A percentile compares a stretch with the other conserved stretches of the same genome.
Conservation (phyloP, 2,888 invertebrate genomes). For the Troglohyphantes excavatus region DNA sequence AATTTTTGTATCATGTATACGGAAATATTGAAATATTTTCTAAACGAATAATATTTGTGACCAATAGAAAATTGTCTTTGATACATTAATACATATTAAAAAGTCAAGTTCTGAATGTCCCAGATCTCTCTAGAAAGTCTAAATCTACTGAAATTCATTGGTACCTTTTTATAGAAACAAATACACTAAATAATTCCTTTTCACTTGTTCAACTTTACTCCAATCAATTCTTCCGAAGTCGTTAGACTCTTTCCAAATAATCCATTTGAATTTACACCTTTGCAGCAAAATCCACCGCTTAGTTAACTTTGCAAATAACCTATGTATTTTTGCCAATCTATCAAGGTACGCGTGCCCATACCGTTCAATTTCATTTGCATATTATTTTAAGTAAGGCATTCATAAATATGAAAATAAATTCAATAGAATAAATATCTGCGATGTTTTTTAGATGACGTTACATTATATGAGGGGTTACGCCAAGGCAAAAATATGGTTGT, state of each 20-base stretch:
- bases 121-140: no score
- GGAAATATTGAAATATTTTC: no score
- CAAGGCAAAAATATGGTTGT: no score
- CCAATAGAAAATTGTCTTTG: no score
- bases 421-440: slow-evolving; percentile 14
- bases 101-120: no score
- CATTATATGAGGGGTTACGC: no score
- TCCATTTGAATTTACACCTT: slow-evolving; percentile 35
- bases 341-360: background rate
- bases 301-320: slow-evolving; percentile 7
- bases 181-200: background rate
- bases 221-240: slow-evolving; percentile 47
- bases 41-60: no score
- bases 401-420: slow-evolving; percentile 29
- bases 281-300: background rate
- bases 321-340: background rate
- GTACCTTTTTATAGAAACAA: background rate
- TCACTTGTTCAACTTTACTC: background rate
- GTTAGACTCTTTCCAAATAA: slow-evolving; percentile 18
- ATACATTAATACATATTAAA: no score
- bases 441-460: background rate
- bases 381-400: slow-evolving; percentile 13
- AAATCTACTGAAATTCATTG: no score
- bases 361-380: slow-evolving; percentile 56
- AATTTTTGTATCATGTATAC: no score